Base-by-base conservation (phyloP, 2,113 vertebrate species). In the Amazona guildingii region DNA sequence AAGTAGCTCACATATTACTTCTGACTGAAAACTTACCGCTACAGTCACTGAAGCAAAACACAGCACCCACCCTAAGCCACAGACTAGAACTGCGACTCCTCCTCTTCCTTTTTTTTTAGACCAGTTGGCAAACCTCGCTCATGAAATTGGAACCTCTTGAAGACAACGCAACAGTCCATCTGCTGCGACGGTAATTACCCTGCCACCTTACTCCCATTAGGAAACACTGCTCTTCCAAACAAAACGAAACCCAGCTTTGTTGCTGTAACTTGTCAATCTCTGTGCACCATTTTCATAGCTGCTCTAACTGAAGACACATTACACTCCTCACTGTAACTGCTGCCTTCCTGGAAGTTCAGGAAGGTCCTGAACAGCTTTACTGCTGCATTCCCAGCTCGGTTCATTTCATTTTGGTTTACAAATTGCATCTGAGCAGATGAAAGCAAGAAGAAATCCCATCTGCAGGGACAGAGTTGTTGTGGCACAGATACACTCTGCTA, bases 21-120 rank as follows among this genome's bases (percentile, higher is more conserved):
- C 46, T 28, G 68, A 57, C 55, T 46, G 52, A 44, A 73, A 92
- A 90, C 77, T 35, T 73, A 87, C 11, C 2, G 7, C 79, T 43
- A 35, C 62, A 20, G 51, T 48, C 79, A 88, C 44, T 49, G 83
- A 90, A 94, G 72, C 55, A 90, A 93, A 94, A 84, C 68, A 81
- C 10, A 8, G 80, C 85, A 93, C 35, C 55, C 88, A 63, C 63
- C 85, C 57, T 77, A 44, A 86, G 88, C 62, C 69, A 57, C 37
- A 66, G 68, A 52, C 41, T 39, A 33, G 67, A 94, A 75, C 8
- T 83, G 64, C 55, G 72, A 18, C 57, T 80, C 83, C 37, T 63
- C n/a, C 5, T 55, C 6, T 57, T 28, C 13, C 7, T 10, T 51
- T 46, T 72, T 73, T 84, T 80, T 24, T 0, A 67, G n/a, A 66